Evolutionary conservation across 2,113 vertebrate species (phyloP).

Genomic region (Vidua chalybeata): DNA sequence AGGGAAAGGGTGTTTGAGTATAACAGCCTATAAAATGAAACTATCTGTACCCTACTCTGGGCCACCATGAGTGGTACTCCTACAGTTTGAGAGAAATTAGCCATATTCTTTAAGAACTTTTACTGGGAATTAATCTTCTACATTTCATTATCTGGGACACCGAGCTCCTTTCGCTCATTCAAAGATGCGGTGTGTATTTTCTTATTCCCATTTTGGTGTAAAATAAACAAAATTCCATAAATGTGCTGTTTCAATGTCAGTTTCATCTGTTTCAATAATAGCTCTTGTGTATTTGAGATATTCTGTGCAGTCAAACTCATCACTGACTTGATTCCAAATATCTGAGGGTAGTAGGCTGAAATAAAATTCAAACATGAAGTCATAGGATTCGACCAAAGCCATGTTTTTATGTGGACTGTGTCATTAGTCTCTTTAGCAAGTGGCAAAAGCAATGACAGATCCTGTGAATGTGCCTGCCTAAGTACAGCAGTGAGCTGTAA

Average conservation of each 20-base stretch:
- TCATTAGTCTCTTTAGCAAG: not conserved
- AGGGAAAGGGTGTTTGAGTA: not conserved
- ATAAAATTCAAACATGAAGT: not conserved
- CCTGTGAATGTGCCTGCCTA: not conserved
- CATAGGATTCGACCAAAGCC: not conserved
- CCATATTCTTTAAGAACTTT: not conserved
- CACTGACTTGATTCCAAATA: not conserved
- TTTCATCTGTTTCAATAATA: not conserved
- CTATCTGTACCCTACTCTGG: not conserved
- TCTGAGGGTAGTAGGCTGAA: not conserved
- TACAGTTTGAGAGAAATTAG: not conserved
- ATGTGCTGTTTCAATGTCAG: not conserved
- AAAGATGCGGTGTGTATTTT: not conserved
- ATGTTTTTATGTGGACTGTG: not conserved
- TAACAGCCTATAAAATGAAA: not conserved
- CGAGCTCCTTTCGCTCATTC: not conserved
- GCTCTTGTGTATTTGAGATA: not conserved
- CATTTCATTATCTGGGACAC: not conserved
- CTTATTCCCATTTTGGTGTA: not conserved
- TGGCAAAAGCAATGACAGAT: not conserved
- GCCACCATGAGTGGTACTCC: not conserved
- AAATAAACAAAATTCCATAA: not conserved
- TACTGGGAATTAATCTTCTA: not conserved
- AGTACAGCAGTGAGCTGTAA: not conserved
- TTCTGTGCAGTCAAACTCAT: not conserved